phyloP scores from a whole-genome alignment of 2,113 vertebrate species.

The Crotophaga sulcirostris region DNA sequence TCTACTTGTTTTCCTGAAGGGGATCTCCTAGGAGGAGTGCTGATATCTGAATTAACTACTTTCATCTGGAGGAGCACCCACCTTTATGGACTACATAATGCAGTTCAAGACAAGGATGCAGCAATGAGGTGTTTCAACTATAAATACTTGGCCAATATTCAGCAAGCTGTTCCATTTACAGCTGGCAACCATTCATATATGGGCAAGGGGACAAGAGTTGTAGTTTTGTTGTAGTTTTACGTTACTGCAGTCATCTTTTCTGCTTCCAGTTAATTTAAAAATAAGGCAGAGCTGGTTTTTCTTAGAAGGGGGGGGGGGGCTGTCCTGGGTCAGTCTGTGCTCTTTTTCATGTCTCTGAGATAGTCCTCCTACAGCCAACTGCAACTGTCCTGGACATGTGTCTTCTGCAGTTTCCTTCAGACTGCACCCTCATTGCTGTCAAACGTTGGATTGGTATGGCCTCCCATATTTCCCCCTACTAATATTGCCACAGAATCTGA shows the following conservation, averaged over 20 bases:
- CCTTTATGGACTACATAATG: neutral
- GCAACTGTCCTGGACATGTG: neutral
- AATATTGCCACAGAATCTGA: constrained; percentile 12
- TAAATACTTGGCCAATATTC: neutral
- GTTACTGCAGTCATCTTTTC: neutral
- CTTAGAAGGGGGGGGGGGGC: neutral
- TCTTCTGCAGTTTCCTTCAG: neutral
- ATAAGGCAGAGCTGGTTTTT: neutral
- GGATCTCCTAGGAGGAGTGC: neutral
- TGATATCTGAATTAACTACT: neutral
- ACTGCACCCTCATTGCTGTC: constrained; percentile 64
- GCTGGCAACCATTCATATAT: neutral
- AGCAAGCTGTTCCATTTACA: neutral
- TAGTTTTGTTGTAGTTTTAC: neutral
- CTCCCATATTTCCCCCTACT: neutral
- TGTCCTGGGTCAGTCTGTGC: neutral
- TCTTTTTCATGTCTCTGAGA: neutral
- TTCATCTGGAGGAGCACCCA: neutral
- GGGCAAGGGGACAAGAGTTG: neutral
- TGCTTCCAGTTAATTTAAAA: neutral
- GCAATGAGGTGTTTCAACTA: neutral
- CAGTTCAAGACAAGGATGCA: neutral
- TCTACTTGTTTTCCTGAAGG: neutral
- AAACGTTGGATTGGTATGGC: constrained; percentile 75
- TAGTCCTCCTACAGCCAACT: neutral